A percentile compares a stretch with the other conserved stretches of the same genome.
phyloP scores from a whole-genome alignment of 2,888 invertebrate genomes.

The Emesis furor region DNA sequence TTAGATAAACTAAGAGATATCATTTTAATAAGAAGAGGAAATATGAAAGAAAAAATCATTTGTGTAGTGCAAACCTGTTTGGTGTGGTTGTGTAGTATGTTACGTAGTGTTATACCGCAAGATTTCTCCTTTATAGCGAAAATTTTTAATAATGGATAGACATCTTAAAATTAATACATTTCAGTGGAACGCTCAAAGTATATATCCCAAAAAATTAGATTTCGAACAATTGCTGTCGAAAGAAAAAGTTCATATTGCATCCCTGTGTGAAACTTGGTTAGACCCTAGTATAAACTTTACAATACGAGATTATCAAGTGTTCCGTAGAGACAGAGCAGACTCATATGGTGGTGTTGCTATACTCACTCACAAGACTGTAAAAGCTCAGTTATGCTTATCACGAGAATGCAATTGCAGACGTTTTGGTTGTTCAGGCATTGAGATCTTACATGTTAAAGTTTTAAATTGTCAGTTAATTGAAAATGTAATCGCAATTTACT shows the following conservation, averaged over 20 bases:
- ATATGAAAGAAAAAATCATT: neutral
- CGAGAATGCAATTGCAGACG: neutral
- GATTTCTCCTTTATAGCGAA: neutral
- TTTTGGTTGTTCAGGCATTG: neutral
- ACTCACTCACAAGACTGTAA: too few species aligned
- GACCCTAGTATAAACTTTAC: too few species aligned
- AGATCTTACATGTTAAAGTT: conserved; percentile 10
- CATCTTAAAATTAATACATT: neutral
- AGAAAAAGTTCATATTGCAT: too few species aligned
- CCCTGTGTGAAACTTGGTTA: too few species aligned
- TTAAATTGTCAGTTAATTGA: conserved; percentile 18
- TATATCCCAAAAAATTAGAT: neutral
- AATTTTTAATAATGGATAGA: neutral
- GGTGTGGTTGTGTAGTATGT: neutral
- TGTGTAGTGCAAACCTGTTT: neutral
- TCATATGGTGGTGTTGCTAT: too few species aligned
- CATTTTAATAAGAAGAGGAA: neutral
- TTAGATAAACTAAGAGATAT: neutral
- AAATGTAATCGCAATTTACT: conserved; percentile 16
- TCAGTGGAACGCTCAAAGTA: neutral
- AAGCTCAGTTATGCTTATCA: too few species aligned
- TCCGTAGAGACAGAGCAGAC: too few species aligned
- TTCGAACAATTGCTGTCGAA: neutral
- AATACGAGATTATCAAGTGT: too few species aligned
- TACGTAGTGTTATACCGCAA: neutral